Evolutionary conservation across 2,888 invertebrate species (phyloP).

Genomic region (Oasisia sp.): DNA sequence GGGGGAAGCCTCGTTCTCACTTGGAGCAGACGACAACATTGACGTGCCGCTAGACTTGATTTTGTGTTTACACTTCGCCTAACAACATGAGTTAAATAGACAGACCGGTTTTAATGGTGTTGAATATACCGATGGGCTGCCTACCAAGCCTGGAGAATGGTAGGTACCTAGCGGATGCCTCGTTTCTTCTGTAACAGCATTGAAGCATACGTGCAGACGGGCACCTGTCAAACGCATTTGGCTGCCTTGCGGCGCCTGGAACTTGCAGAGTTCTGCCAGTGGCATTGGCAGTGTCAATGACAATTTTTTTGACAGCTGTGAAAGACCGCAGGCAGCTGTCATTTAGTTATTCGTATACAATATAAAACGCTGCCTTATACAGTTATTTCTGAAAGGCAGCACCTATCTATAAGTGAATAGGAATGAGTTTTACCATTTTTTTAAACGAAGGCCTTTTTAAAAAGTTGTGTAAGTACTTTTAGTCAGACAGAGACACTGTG

Average conservation of each 20-base stretch:
- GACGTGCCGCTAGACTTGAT: background rate
- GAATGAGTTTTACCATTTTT: background rate
- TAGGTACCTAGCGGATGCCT: background rate
- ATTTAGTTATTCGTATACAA: background rate
- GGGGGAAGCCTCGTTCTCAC: constrained; percentile 18
- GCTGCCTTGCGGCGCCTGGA: background rate
- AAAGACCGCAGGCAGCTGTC: constrained; percentile 1
- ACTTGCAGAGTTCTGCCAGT: too few relatives aligned
- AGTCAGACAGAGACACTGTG: too few relatives aligned
- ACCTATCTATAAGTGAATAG: background rate
- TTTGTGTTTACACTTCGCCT: constrained; percentile 10
- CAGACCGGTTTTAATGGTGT: background rate
- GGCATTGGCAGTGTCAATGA: background rate
- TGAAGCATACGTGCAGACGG: background rate
- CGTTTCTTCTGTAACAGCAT: background rate
- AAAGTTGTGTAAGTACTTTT: background rate
- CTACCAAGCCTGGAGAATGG: background rate
- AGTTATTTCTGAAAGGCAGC: background rate
- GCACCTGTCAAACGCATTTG: background rate
- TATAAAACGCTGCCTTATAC: background rate
- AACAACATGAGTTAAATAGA: background rate
- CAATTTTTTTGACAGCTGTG: background rate
- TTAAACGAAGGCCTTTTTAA: background rate
- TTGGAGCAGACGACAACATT: constrained; percentile 19
- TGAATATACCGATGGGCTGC: background rate